A percentile compares a stretch with the other conserved stretches of the same genome.
Evolutionary conservation across 2,888 invertebrate genomes (phyloP).

Genomic region (Thymelicus sylvestris): DNA sequence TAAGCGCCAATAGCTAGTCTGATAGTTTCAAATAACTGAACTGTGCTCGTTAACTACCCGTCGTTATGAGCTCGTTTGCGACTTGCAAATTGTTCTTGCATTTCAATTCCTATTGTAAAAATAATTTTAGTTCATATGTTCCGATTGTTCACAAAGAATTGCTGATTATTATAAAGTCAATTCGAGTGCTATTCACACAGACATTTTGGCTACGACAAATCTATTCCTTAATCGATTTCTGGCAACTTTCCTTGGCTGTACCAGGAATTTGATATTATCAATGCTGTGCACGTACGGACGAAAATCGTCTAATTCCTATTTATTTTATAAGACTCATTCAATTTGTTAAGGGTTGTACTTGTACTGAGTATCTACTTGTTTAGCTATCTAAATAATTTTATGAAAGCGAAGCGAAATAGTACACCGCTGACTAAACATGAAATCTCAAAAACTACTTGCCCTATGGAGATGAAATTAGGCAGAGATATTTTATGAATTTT

Average conservation of each 20-base stretch:
- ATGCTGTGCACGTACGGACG: constrained; percentile 14
- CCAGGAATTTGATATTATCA: constrained; percentile 19
- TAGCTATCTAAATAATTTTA: not conserved
- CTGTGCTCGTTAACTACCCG: constrained; percentile 15
- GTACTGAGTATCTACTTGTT: not conserved
- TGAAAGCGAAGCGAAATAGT: too few relatives aligned
- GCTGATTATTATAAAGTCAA: constrained; percentile 24
- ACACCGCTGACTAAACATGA: too few relatives aligned
- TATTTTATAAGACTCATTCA: constrained; percentile 1
- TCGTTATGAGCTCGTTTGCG: constrained; percentile 17
- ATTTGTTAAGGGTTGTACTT: constrained; percentile 4
- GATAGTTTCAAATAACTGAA: constrained; percentile 16
- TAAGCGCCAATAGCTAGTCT: not conserved
- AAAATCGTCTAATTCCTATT: constrained; percentile 16
- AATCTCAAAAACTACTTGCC: too few relatives aligned
- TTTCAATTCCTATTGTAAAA: constrained; percentile 25
- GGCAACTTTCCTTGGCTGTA: constrained; percentile 26
- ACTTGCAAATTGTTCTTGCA: constrained; percentile 24
- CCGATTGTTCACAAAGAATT: constrained; percentile 21
- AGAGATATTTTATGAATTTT: too few relatives aligned
- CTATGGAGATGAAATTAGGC: too few relatives aligned
- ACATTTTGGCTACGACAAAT: constrained; percentile 31
- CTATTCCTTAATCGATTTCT: constrained; percentile 32
- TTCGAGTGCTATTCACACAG: constrained; percentile 19
- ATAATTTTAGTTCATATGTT: constrained; percentile 16